Base-by-base conservation (phyloP, 2,797 vertebrate genomes). In the Neolamprologus multifasciatus region DNA sequence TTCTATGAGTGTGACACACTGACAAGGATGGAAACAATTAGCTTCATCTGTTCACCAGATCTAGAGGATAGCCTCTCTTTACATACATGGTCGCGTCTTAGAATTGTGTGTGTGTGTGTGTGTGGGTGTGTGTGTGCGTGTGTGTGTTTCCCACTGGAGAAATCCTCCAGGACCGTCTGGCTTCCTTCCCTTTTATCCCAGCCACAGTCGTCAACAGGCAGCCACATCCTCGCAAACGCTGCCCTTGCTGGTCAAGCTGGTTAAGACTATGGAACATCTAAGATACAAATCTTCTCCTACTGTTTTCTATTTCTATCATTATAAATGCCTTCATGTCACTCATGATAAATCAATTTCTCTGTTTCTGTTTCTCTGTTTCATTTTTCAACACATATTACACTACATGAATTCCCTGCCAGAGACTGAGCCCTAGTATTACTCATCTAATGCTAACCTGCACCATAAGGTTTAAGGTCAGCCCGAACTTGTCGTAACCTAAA, bases 11-110 rank as follows among this genome's bases (percentile, higher is more conserved):
- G 77, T 81, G 84, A 64, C 57, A 55, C 45, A 62, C 51, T 26
- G 43, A 71, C 55, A 71, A 21, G 76, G 59, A 93, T 94, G 93
- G 92, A 93, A 95, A 64, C 88, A 89, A 94, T 95, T 94, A 91
- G 29, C 10, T 7, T 85, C 87, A 93, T 95, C 92, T 96, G 93
- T 8, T 86, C 62, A 13, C 59, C 93, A 94, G 90, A 92, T 86
- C 74, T 45, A 4, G 78, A 94, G 85, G 89, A 91, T 80, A 87
- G 77, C 80, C 87, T 86, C 78, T 89, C 78, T 94, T 93, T 93
- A 87, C 87, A 93, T 91, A 79, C 77, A 84, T 55, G 69, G 51
- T 87, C 26, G 2, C 12, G 3, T 78, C 62, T 77, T 77, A 84
- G 54, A 14, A 31, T 31, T 86, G 80, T 69, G 55, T 26, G 57